Conservation (phyloP, 2,888 invertebrate genomes). For the Parnassius mnemosyne region DNA sequence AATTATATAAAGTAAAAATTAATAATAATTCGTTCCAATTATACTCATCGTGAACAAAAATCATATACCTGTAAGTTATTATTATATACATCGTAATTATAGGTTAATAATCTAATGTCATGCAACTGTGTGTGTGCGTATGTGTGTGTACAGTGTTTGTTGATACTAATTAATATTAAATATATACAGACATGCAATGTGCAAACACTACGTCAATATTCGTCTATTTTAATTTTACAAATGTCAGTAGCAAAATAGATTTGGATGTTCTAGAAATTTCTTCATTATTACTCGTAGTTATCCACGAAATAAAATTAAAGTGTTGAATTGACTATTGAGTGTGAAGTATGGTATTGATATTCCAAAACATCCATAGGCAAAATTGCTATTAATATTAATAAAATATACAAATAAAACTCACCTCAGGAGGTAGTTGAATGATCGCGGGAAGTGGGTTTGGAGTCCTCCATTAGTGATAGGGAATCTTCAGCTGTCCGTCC, state of each 20-base stretch:
- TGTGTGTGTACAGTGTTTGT: too few species aligned
- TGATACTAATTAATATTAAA: neutral
- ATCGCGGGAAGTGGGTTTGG: constrained; percentile 60
- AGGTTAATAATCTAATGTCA: too few species aligned
- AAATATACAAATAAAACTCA: constrained; percentile 51
- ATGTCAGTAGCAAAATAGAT: constrained; percentile 2
- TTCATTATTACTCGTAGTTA: neutral
- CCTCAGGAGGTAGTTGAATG: constrained; percentile 57
- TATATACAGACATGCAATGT: constrained; percentile 23
- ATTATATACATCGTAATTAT: too few species aligned
- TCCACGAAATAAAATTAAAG: too few species aligned
- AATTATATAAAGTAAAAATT: too few species aligned
- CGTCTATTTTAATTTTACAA: constrained; percentile 2
- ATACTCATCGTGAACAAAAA: too few species aligned
- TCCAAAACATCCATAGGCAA: constrained; percentile 17
- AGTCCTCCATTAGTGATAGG: constrained; percentile 45
- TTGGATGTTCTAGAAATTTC: constrained; percentile 12
- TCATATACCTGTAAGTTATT: too few species aligned
- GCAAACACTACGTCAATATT: constrained; percentile 13
- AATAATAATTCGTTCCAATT: too few species aligned
- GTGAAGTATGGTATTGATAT: neutral
- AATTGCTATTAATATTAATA: constrained; percentile 9
- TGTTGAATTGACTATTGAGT: too few species aligned
- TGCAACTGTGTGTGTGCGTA: too few species aligned
- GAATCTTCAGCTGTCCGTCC: constrained; percentile 47